Base-by-base conservation (phyloP, 2,888 invertebrate genomes). In the Trilocha varians region DNA sequence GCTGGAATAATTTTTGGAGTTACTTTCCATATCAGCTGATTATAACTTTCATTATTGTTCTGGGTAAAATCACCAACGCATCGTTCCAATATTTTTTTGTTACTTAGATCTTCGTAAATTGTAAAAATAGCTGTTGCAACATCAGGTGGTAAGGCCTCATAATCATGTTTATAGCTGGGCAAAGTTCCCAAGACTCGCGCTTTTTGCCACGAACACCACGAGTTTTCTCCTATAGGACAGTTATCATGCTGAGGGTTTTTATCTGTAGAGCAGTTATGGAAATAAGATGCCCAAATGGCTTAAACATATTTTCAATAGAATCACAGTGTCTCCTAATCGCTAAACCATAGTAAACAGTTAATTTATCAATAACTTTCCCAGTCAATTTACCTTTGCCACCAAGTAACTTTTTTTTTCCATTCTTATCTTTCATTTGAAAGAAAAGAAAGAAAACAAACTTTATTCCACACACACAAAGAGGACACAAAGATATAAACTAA, bases 341-440 rank as follows among this genome's bases (percentile, higher is more conserved):
- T 11, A 36, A 11, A 36, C 36, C 36, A 11, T 36, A 36, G 16
- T 36, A 36, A 36, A 36, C 9, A 2, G 36, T 36, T n/a, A 36
- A 36, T 36, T 36, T 36, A 2, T 36, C 9, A 8, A 36, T 36
- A 3, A 36, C 3, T 3, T 3, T 16, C 36, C 9, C 16, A 2
- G 36, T 36, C 8, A 36, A 11, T 11, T 11, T 3, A 2, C 9
- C 9, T 11, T 36, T 36, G 2, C 36, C 36, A 11, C 36, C 36
- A 16, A 36, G 36, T 16, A 5, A 5, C 36, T 36, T 11, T 3
- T 5, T 16, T 36, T 36, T 36, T 36, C 14, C 14, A n/a, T 39
- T n/a, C n/a, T n/a, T n/a, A n/a, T n/a, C n/a, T n/a, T n/a, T n/a
- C n/a, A n/a, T n/a, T n/a, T n/a, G n/a, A n/a, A n/a, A n/a, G n/a